phyloP scores from a whole-genome alignment of 2,888 invertebrate genomes.

The Orthonychiurus folsomi region DNA sequence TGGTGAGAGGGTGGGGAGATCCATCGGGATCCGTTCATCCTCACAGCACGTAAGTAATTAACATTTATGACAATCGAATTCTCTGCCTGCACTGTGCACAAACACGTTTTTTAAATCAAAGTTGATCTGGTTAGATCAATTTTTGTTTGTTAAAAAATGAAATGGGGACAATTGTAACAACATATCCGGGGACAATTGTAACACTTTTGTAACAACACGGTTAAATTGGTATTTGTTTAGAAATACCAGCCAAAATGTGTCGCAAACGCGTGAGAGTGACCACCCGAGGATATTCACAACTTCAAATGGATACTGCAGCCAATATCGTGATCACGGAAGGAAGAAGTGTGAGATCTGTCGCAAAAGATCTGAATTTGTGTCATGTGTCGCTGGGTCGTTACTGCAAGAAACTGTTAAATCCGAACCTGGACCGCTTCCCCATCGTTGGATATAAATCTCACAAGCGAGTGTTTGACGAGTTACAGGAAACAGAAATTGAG shows the following conservation, averaged over 20 bases:
- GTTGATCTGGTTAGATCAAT: too few relatives aligned
- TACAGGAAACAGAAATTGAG: conserved; percentile 10
- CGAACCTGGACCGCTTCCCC: neutral
- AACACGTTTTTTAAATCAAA: too few relatives aligned
- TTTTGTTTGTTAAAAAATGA: too few relatives aligned
- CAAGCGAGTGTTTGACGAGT: neutral
- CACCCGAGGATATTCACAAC: neutral
- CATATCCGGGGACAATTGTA: neutral
- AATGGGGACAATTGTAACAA: too few relatives aligned
- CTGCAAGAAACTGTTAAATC: neutral
- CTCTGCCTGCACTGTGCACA: too few relatives aligned
- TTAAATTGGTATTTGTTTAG: neutral
- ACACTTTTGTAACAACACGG: too few relatives aligned
- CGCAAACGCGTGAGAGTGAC: neutral
- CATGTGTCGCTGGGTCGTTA: neutral
- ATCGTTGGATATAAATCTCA: neutral
- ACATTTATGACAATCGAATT: too few relatives aligned
- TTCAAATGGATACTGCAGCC: neutral
- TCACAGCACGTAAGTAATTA: too few relatives aligned
- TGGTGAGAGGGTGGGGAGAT: too few relatives aligned
- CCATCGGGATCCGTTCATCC: too few relatives aligned
- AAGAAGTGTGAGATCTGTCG: neutral
- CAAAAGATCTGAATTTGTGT: neutral
- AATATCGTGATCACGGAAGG: neutral
- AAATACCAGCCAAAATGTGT: neutral